Evolutionary conservation across 35 echinoderm and acorn worm genomes (phyloP).

Genomic region (Anneissia japonica): DNA sequence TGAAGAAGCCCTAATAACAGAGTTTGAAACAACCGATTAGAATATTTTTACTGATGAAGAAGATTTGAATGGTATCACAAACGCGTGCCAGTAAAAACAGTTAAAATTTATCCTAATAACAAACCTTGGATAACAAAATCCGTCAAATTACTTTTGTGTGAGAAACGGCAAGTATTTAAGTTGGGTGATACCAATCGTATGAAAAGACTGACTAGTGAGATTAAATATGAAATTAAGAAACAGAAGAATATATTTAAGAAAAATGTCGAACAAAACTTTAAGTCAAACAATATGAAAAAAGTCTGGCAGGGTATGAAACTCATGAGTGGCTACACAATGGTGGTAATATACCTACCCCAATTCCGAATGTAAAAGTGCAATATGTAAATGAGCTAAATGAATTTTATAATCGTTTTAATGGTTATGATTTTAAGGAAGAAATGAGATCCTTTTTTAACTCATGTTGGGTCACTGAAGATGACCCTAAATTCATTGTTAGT

Average conservation of each 20-base stretch:
- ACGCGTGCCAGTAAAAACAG: background rate
- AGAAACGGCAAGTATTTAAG: background rate
- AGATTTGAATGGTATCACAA: background rate
- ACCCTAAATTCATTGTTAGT: too few relatives aligned
- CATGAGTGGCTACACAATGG: background rate
- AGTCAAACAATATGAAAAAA: background rate
- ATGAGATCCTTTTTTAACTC: too few relatives aligned
- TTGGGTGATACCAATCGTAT: background rate
- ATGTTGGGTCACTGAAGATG: too few relatives aligned
- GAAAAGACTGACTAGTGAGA: background rate
- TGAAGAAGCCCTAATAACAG: background rate
- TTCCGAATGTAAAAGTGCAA: background rate
- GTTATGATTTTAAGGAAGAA: too few relatives aligned
- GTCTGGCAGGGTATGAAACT: background rate
- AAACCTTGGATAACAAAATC: background rate
- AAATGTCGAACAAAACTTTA: background rate
- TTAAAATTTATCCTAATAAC: background rate
- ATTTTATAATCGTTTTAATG: background rate
- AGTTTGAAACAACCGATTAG: background rate
- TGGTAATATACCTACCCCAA: background rate
- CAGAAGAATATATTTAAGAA: background rate
- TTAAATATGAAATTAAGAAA: background rate
- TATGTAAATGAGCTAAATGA: conserved; percentile 3
- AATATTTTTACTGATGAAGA: background rate
- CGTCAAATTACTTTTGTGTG: background rate